phyloP scores from a whole-genome alignment of 2,797 vertebrate species.

The Sphenopsis melanotis region DNA sequence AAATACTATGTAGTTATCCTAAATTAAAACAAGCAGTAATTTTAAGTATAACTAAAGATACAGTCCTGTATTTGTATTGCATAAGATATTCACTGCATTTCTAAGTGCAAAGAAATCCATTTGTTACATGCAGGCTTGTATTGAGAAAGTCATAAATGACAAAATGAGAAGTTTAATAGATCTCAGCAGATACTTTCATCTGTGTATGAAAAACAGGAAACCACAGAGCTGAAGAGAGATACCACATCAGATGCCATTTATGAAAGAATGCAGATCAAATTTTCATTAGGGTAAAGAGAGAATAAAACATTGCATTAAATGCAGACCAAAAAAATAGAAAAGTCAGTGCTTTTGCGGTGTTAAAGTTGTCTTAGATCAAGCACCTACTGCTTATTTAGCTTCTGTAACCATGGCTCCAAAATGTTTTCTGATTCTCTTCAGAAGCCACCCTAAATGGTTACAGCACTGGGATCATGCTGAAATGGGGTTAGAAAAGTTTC shows the following conservation, averaged over 20 bases:
- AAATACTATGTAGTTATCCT: not conserved
- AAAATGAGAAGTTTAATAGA: constrained; percentile 49
- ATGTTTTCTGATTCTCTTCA: not conserved
- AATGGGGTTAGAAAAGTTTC: not conserved
- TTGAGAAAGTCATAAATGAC: constrained; percentile 36
- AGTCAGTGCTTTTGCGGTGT: not conserved
- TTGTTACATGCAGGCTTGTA: not conserved
- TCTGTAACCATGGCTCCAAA: not conserved
- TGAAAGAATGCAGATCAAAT: constrained; percentile 66
- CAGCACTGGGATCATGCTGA: not conserved
- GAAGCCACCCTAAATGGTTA: not conserved
- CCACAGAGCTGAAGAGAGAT: constrained; percentile 69
- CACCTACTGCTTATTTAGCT: not conserved
- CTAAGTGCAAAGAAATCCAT: not conserved
- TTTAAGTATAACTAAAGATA: not conserved
- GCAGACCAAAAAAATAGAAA: constrained; percentile 12
- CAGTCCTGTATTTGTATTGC: not conserved
- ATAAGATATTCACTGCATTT: not conserved
- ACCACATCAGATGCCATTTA: constrained; percentile 74
- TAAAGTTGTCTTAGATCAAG: not conserved
- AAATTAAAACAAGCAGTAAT: not conserved
- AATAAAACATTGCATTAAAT: constrained; percentile 18
- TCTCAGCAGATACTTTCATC: constrained; percentile 60
- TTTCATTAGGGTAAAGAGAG: constrained; percentile 58
- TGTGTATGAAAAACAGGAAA: constrained; percentile 78